A percentile compares a stretch with the other conserved stretches of the same genome.
Conservation (phyloP, 53 echinoderm and acorn worm genomes). For the Henricia sp. region DNA sequence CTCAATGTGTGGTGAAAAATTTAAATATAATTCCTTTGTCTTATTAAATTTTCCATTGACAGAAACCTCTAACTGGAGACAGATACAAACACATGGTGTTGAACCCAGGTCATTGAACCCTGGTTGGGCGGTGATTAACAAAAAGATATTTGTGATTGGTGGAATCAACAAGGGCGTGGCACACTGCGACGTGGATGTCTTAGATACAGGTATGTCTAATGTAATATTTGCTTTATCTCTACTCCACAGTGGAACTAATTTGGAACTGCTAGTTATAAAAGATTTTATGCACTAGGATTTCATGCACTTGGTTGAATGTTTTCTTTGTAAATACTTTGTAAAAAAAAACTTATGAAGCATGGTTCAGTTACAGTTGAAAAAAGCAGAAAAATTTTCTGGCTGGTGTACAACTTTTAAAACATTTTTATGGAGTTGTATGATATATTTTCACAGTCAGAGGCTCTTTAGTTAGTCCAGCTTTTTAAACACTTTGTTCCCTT, state of each 20-base stretch:
- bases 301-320: background rate
- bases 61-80: slow-evolving; percentile 66
- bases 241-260: too few species aligned
- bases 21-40: slow-evolving; percentile 4
- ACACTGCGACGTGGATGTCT: slow-evolving; percentile 57
- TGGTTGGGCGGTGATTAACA: slow-evolving; percentile 55
- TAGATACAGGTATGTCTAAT: slow-evolving; percentile 60
- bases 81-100: slow-evolving; percentile 62
- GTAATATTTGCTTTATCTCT: too few species aligned
- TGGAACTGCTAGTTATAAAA: too few species aligned
- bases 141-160: slow-evolving; percentile 76
- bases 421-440: too few species aligned
- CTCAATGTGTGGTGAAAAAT: too few species aligned
- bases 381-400: too few species aligned
- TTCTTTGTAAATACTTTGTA: background rate
- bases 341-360: background rate
- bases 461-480: background rate
- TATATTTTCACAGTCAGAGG: too few species aligned
- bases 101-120: slow-evolving; percentile 74
- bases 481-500: background rate
- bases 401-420: too few species aligned
- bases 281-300: too few species aligned
- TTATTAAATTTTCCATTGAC: background rate
- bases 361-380: too few species aligned
- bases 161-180: slow-evolving; percentile 71